Evolutionary conservation across 2,888 invertebrate genomes (phyloP).

Genomic region (Athalia circularis): DNA sequence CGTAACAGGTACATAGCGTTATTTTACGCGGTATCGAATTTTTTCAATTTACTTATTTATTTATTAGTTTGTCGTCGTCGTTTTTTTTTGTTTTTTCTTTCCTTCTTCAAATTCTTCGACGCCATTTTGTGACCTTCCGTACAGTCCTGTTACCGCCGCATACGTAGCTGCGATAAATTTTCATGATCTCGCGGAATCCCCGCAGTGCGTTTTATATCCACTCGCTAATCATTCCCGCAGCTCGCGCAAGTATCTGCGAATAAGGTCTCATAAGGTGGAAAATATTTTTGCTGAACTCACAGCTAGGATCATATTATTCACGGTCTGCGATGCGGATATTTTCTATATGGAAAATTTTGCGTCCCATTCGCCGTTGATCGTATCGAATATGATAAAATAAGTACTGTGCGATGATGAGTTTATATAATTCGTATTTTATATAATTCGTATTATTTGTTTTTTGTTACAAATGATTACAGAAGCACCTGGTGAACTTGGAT

Average conservation of each 20-base stretch:
- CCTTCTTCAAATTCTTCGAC: neutral
- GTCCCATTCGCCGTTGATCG: neutral
- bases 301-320: no score
- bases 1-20: neutral
- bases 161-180: slow-evolving; percentile 11
- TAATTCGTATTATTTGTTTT: slow-evolving; percentile 51
- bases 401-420: no score
- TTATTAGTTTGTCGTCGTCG: no score
- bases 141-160: neutral
- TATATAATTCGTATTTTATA: no score
- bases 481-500: slow-evolving; percentile 80
- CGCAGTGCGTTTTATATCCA: slow-evolving; percentile 38
- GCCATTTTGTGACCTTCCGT: neutral
- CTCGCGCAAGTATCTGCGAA: no score
- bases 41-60: no score
- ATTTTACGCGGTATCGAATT: neutral
- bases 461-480: slow-evolving; percentile 72
- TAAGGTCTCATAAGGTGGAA: no score
- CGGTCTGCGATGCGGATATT: neutral
- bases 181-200: neutral
- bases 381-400: no score
- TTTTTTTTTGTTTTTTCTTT: neutral
- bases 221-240: slow-evolving; percentile 28
- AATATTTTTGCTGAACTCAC: no score
- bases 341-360: neutral